These are phyloP conservation scores for Monopterus albus DNA, from an alignment of 2,113 vertebrate species.

Conservation along the genomic window DNA sequence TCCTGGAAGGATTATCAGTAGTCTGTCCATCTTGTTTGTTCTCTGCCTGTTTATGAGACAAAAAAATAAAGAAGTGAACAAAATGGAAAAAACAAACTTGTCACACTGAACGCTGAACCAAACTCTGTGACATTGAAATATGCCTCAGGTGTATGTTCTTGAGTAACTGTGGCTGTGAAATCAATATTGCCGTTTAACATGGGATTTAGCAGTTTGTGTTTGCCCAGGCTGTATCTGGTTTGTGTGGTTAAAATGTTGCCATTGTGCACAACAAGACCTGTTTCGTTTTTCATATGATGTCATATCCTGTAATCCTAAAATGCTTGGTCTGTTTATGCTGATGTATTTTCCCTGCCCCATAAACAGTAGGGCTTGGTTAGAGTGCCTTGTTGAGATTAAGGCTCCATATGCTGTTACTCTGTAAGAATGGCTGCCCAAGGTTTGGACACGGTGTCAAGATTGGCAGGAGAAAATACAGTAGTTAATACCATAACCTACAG, in stretches of 20 bases:
- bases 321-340: conserved; percentile 65
- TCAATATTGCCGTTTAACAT: background rate
- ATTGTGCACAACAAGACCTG: background rate
- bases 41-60: background rate
- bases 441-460: conserved; percentile 37
- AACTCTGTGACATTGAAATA: background rate
- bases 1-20: background rate
- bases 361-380: conserved; percentile 60
- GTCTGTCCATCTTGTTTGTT: background rate
- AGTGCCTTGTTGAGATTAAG: conserved; percentile 62
- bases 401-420: conserved; percentile 37
- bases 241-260: conserved; percentile 23
- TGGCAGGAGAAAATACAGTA: background rate
- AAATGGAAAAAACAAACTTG: no score
- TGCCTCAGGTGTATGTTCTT: background rate
- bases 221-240: background rate
- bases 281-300: conserved; percentile 51
- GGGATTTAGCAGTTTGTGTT: background rate
- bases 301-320: conserved; percentile 67
- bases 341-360: conserved; percentile 59
- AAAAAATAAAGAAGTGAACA: background rate
- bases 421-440: conserved; percentile 28
- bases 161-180: background rate
- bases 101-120: no score
- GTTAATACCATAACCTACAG: background rate